These are phyloP conservation scores for Helostoma temminkii DNA, from an alignment of 2,797 vertebrate genomes.

Conservation along the genomic window DNA sequence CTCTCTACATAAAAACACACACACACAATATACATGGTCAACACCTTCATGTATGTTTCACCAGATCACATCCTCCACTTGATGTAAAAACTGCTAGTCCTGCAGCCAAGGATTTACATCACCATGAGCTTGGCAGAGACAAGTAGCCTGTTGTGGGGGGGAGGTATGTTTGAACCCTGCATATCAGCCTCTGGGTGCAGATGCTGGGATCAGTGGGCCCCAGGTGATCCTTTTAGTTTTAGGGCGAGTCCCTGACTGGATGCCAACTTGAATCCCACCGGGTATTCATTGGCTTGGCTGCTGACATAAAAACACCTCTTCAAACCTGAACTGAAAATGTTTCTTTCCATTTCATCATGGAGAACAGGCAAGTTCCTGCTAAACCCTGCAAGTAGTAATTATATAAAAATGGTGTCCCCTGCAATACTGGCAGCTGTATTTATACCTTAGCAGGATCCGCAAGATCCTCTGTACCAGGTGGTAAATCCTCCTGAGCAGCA, in stretches of 20 bases:
- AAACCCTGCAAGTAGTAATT: conserved; percentile 63
- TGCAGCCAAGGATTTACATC: conserved; percentile 86
- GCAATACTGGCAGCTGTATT: background rate
- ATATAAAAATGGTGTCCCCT: conserved; percentile 30
- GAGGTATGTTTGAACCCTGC: conserved; percentile 82
- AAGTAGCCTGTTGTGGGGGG: conserved; percentile 81
- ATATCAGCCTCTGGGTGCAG: conserved; percentile 80
- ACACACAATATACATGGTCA: conserved; percentile 49
- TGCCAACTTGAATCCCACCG: conserved; percentile 83
- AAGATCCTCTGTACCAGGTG: conserved; percentile 92
- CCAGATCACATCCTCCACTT: conserved; percentile 74
- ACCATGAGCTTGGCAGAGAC: conserved; percentile 83
- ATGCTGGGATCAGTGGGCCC: conserved; percentile 78
- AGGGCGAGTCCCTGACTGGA: conserved; percentile 81
- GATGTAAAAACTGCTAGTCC: conserved; percentile 82
- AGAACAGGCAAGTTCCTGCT: conserved; percentile 73
- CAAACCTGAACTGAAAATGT: conserved; percentile 81
- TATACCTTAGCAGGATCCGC: conserved; percentile 96
- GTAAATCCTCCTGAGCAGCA: conserved; percentile 86
- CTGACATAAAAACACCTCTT: conserved; percentile 87
- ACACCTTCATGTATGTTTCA: background rate
- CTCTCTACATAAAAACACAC: conserved; percentile 87
- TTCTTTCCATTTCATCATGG: conserved; percentile 68
- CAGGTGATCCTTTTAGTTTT: conserved; percentile 76
- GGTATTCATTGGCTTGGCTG: conserved; percentile 84